Base-by-base conservation (phyloP, 2,888 invertebrate genomes). In the Caenorhabditis sp. region DNA sequence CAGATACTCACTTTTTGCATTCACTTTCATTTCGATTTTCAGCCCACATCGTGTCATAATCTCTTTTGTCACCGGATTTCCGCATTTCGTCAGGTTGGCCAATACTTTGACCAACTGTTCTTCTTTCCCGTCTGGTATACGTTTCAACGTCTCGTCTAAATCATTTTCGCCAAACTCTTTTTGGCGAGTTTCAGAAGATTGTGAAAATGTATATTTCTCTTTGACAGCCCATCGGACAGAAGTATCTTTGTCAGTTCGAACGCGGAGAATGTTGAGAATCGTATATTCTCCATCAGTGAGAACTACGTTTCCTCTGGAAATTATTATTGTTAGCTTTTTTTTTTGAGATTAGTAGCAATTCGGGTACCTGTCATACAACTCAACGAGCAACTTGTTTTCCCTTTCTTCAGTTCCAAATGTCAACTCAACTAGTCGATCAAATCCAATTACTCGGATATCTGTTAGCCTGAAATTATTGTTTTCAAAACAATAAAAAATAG, bases 341-440 rank as follows among this genome's bases (percentile, higher is more conserved):
- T 26, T 8, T 23, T 14, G 8, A 12, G 4, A n/a, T 4, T 23
- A 4, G 55, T 8, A 12, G 21, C 4, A 55, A 26, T 26, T 21
- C n/a, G 49, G n/a, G n/a, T 36, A 75, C 75, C 78, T 61, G 89
- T 97, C 97, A 86, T 96, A 99, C 24, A 99, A 89, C 88, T 99
- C 99, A 63, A 99, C 88, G 82, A 99, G 93, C 0, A 99, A 91
- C 88, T 99, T 97, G 89, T 95, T 95, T 0, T 95, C 93, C 0
- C 94, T 95, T 87, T 95, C 95, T 0, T 93, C 89, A 3, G 92
- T 92, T 14, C 99, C 99, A 90, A 99, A 99, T 89, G 96, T 94
- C 59, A 99, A 89, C 89, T 96, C 94, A 17, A 99, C 91, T 58
- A 99, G 93, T 88, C 99, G 92, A 89, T 99, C 99, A 5, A 93